A percentile compares a stretch with the other conserved stretches of the same genome.
These are phyloP conservation scores for Calcarius lapponicus DNA, from an alignment of 2,797 vertebrate genomes.

Conservation along the genomic window DNA sequence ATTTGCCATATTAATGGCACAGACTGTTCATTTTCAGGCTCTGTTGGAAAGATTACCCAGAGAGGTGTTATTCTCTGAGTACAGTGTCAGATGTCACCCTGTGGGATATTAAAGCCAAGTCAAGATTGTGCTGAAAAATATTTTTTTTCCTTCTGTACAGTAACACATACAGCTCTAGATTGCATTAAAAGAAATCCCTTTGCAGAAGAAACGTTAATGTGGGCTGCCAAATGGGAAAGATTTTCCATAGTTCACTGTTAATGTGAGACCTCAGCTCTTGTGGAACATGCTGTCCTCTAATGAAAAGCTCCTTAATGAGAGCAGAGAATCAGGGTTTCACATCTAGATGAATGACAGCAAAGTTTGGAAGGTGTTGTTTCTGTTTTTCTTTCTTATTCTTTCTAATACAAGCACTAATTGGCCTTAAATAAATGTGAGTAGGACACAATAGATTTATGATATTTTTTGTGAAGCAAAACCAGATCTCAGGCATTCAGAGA, in stretches of 20 bases:
- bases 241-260: constrained; percentile 65
- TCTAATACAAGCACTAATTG: constrained; percentile 74
- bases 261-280: constrained; percentile 45
- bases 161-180: constrained; percentile 25
- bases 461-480: constrained; percentile 63
- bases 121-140: constrained; percentile 62
- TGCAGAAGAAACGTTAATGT: constrained; percentile 61
- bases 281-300: constrained; percentile 60
- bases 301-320: constrained; percentile 68
- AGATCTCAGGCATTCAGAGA: constrained; percentile 63
- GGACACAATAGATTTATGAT: constrained; percentile 73
- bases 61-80: constrained; percentile 60
- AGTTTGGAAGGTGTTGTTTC: constrained; percentile 59
- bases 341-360: neutral
- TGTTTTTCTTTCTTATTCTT: constrained; percentile 64
- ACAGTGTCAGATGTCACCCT: constrained; percentile 55
- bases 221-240: constrained; percentile 61
- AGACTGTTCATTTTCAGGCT: constrained; percentile 52
- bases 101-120: constrained; percentile 69
- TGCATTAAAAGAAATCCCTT: constrained; percentile 56
- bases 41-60: constrained; percentile 65
- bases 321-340: neutral
- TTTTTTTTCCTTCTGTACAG: constrained; percentile 66
- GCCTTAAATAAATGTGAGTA: constrained; percentile 70
- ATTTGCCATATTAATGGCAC: constrained; percentile 48